phyloP scores from a whole-genome alignment of 2,888 invertebrate species.

The Hirtodrosophila cameraria region DNA sequence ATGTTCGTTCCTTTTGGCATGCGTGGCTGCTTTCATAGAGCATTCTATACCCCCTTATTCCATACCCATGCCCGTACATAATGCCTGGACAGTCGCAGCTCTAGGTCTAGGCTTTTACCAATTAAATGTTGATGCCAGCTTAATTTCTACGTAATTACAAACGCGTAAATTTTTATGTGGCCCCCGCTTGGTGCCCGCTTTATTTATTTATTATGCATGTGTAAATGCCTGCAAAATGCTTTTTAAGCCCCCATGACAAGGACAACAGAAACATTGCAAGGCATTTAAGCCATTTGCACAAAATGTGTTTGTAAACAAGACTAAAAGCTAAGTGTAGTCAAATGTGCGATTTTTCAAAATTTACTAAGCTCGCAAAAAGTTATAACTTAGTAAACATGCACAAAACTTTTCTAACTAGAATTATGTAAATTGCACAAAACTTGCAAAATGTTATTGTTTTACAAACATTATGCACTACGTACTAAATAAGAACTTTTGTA shows the following conservation, averaged over 20 bases:
- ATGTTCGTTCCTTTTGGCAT: slow-evolving; percentile 57
- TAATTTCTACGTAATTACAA: slow-evolving; percentile 75
- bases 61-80: too few relatives aligned
- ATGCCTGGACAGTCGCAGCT: neutral
- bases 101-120: slow-evolving; percentile 59
- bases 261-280: slow-evolving; percentile 11
- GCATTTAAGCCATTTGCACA: slow-evolving; percentile 14
- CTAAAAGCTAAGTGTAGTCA: slow-evolving; percentile 17
- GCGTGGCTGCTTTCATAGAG: slow-evolving; percentile 35
- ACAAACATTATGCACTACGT: too few relatives aligned
- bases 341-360: slow-evolving; percentile 15
- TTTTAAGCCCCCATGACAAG: slow-evolving; percentile 37
- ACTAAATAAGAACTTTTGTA: too few relatives aligned
- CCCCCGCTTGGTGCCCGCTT: slow-evolving; percentile 37
- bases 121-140: slow-evolving; percentile 76
- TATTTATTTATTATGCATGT: slow-evolving; percentile 71
- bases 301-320: slow-evolving; percentile 21
- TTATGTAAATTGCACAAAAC: slow-evolving; percentile 2
- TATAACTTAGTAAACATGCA: neutral
- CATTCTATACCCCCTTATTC: too few relatives aligned
- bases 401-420: slow-evolving; percentile 2
- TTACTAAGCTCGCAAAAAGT: neutral
- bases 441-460: neutral
- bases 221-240: slow-evolving; percentile 66
- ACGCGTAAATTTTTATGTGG: slow-evolving; percentile 67